Conservation (phyloP, 2,113 vertebrate genomes). For the Etheostoma cragini region DNA sequence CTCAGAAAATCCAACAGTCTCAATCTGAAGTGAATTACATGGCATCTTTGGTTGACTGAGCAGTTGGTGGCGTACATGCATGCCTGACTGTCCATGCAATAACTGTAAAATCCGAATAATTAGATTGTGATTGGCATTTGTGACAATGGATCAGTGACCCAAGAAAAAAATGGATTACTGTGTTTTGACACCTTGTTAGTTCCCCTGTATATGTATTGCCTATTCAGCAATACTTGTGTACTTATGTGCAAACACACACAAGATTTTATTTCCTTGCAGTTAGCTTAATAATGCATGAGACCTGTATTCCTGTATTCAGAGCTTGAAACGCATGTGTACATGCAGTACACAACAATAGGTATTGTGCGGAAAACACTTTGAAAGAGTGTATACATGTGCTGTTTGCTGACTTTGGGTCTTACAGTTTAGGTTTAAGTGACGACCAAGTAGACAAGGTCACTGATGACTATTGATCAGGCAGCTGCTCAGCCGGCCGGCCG, state of each 20-base stretch:
- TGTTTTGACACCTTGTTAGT: conserved; percentile 72
- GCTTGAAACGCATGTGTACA: background rate
- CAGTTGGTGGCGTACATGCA: conserved; percentile 5
- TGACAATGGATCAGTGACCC: conserved; percentile 79
- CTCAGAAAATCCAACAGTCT: background rate
- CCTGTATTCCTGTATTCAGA: background rate
- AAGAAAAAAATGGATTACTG: conserved; percentile 66
- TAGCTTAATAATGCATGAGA: too few relatives aligned
- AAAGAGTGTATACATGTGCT: conserved; percentile 17
- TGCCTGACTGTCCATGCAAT: conserved; percentile 30
- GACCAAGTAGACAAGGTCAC: conserved; percentile 77
- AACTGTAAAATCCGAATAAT: conserved; percentile 71
- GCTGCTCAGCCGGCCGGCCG: conserved; percentile 72
- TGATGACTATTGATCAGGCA: conserved; percentile 85
- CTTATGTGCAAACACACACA: conserved; percentile 11
- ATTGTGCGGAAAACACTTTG: background rate
- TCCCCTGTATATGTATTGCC: conserved; percentile 61
- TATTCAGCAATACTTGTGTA: conserved; percentile 61
- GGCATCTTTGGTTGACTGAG: conserved; percentile 22
- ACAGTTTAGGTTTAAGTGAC: conserved; percentile 70
- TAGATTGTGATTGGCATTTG: conserved; percentile 76
- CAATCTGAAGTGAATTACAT: conserved; percentile 38
- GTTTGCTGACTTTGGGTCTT: conserved; percentile 64
- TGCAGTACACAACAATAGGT: background rate
- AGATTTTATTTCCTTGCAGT: conserved; percentile 28